Conservation (phyloP, 2,888 invertebrate species). For the Fragum fragum region DNA sequence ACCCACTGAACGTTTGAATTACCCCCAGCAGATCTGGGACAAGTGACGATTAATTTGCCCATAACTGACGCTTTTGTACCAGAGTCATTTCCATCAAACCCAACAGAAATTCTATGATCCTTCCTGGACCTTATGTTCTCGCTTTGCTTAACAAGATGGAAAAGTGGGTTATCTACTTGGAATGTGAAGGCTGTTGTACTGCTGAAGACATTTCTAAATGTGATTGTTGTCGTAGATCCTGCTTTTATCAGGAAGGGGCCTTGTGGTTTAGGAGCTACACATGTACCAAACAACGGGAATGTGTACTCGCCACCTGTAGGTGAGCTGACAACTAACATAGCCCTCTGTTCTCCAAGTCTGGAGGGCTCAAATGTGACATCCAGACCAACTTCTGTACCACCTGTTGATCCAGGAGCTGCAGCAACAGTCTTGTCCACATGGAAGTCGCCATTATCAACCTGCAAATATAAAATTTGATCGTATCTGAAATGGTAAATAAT, state of each 20-base stretch:
- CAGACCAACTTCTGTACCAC: conserved; percentile 85
- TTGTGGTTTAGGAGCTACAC: conserved; percentile 88
- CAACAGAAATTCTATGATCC: conserved; percentile 86
- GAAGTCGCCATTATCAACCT: conserved; percentile 86
- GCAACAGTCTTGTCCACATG: conserved; percentile 86
- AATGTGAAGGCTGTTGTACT: conserved; percentile 86
- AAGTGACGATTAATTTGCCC: conserved; percentile 86
- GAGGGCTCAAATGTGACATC: conserved; percentile 87
- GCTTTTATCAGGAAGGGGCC: conserved; percentile 87
- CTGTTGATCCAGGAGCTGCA: conserved; percentile 86
- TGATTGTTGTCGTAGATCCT: conserved; percentile 85
- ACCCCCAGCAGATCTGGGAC: conserved; percentile 85
- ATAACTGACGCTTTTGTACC: conserved; percentile 85
- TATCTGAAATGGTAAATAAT: too few relatives aligned
- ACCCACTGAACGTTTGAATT: conserved; percentile 86
- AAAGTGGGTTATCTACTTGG: conserved; percentile 87
- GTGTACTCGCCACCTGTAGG: conserved; percentile 85
- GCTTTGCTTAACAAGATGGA: conserved; percentile 85
- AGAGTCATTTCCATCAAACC: conserved; percentile 86
- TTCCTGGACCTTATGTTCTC: conserved; percentile 87
- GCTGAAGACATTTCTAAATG: conserved; percentile 88
- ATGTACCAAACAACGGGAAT: conserved; percentile 87
- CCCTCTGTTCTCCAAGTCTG: conserved; percentile 85
- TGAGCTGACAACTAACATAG: conserved; percentile 83
- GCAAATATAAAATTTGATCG: conserved; percentile 35